phyloP scores from a whole-genome alignment of 2,888 invertebrate genomes.

The Callyntrura guangdongensis region DNA sequence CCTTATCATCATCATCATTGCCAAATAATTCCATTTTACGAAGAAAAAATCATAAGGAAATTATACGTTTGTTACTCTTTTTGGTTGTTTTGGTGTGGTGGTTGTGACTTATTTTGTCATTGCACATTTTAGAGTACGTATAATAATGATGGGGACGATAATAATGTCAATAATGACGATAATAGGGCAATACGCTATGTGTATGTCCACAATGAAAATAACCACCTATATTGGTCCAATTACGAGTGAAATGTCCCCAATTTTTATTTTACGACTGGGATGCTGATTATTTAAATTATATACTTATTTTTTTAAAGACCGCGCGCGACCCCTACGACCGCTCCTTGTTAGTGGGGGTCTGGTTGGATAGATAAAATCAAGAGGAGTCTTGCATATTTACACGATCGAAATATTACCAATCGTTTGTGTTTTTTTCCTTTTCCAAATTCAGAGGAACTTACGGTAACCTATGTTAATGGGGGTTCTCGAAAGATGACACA shows the following conservation, averaged over 20 bases:
- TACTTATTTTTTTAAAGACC: constrained; percentile 35
- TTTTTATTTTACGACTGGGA: constrained; percentile 30
- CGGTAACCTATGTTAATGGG: constrained; percentile 35
- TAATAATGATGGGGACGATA: no score
- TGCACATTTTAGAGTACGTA: not conserved
- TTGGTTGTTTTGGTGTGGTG: no score
- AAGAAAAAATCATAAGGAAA: constrained; percentile 53
- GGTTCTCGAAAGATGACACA: not conserved
- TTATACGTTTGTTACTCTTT: constrained; percentile 21
- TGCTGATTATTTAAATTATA: constrained; percentile 35
- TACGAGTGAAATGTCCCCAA: constrained; percentile 52
- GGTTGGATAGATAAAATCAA: not conserved
- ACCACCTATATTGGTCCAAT: constrained; percentile 47
- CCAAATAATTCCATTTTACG: no score
- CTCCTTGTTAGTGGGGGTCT: not conserved
- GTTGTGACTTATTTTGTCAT: constrained; percentile 32
- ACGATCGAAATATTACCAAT: not conserved
- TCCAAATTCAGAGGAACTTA: constrained; percentile 28
- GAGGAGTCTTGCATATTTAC: not conserved
- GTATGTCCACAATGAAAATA: constrained; percentile 3
- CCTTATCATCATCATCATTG: not conserved
- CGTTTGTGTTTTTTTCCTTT: not conserved
- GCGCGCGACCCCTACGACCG: constrained; percentile 23
- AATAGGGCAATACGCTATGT: not conserved
- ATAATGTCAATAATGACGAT: not conserved